Evolutionary conservation across 1,140 invertebrate genomes (phyloP).

Genomic region (Colletes latitarsis): DNA sequence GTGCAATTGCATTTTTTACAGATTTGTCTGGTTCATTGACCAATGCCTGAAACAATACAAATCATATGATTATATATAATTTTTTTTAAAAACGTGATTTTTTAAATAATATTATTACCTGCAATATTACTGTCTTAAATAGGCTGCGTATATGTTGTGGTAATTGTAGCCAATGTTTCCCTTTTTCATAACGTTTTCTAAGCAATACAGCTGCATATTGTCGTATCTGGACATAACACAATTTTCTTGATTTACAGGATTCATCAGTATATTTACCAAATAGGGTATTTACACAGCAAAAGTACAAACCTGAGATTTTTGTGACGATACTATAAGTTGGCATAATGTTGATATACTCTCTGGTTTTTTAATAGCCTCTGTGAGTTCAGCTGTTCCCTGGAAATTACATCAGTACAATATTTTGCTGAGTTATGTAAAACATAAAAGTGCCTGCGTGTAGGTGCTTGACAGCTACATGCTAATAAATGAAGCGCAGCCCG

Average conservation of each 20-base stretch:
- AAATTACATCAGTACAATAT: conserved; percentile 7
- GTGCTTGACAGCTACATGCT: conserved; percentile 6
- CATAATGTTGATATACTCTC: conserved; percentile 83
- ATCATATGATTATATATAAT: neutral
- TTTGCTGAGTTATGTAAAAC: neutral
- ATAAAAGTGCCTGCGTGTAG: conserved; percentile 19
- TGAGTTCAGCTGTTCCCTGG: conserved; percentile 85
- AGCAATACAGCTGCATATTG: conserved; percentile 87
- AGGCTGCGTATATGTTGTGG: conserved; percentile 73
- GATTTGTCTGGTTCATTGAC: conserved; percentile 83
- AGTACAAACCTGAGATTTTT: conserved; percentile 82
- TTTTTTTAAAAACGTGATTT: conserved; percentile 6
- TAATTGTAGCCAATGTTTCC: conserved; percentile 84
- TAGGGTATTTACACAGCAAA: neutral
- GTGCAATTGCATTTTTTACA: conserved; percentile 85
- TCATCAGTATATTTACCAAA: neutral
- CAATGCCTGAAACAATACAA: conserved; percentile 80
- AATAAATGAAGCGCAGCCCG: neutral
- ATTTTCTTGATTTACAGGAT: neutral
- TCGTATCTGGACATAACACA: conserved; percentile 81
- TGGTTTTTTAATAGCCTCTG: conserved; percentile 84
- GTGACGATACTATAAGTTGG: conserved; percentile 81
- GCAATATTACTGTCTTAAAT: conserved; percentile 71
- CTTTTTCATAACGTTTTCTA: conserved; percentile 83
- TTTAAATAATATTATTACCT: conserved; percentile 60